Base-by-base conservation (phyloP, 1,140 invertebrate genomes). In the Varroa destructor region DNA sequence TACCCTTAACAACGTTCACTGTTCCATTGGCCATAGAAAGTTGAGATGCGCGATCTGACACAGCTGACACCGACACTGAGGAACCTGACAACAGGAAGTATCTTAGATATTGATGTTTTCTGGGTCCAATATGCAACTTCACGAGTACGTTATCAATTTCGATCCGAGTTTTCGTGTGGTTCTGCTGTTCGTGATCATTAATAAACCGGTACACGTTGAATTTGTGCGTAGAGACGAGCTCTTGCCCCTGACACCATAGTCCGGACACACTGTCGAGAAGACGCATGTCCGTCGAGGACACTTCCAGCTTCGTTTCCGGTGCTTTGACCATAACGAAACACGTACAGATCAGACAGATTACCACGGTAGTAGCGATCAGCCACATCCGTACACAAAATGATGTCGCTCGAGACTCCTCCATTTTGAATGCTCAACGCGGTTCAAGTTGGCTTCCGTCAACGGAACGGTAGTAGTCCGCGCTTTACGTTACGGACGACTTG, bases 281-380 rank as follows among this genome's bases (percentile, higher is more conserved):
- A 12, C 40, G 36, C 61, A 67, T 67, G 61, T 67, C 61, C 12
- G 61, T 67, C 36, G 61, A 67, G 1, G 61, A 67, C 12, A 67
- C 61, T 40, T 67, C 61, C 61, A 67, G 12, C 40, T 67, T 67
- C 12, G 61, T 67, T 37, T 67, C 61, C 2, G 61, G 61, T 12
- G 61, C 61, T 37, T 67, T 67, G 14, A 67, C 61, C 61, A 67
- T 67, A n/a, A 67, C 61, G 61, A 67, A 67, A 46, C 61, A 67
- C 40, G 61, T 67, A 37, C 61, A 67, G 12, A 67, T 67, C 37
- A 67, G 46, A 8, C 61, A 67, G 2, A 67, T 67, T 8, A 40
- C 61, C 12, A 67, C 1, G 40, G 61, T 67, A 1, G 61, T 40
- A 14, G 61, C 40, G 36, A 67, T 67, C 12, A 67, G 61, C 61